phyloP scores from a whole-genome alignment of 2,113 vertebrate genomes.

The Trinectes maculatus region DNA sequence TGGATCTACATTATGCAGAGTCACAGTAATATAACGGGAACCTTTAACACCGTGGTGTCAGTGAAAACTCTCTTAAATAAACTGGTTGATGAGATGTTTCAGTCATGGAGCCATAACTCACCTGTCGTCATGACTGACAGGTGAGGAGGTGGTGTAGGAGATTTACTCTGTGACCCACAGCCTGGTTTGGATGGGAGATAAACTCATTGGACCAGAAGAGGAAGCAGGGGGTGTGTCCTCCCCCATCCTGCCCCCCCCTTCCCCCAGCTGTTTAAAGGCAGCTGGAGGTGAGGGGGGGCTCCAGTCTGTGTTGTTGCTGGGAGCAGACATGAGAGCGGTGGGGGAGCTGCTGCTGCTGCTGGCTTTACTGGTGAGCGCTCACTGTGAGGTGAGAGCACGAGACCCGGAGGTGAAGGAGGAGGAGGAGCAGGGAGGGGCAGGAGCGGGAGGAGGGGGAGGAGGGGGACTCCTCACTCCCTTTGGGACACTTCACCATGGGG shows the following conservation, averaged over 20 bases:
- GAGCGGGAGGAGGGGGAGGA: conserved; percentile 2
- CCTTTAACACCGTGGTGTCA: too few species aligned
- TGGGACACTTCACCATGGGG: not conserved
- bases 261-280: conserved; percentile 41
- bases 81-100: too few species aligned
- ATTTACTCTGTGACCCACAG: too few species aligned
- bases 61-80: too few species aligned
- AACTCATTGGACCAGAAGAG: too few species aligned
- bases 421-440: conserved; percentile 33
- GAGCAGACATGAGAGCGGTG: conserved; percentile 59
- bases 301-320: conserved; percentile 3
- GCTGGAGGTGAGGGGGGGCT: conserved; percentile 12
- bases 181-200: too few species aligned
- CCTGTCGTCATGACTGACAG: too few species aligned
- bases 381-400: conserved; percentile 71
- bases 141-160: too few species aligned
- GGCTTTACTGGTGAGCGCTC: conserved; percentile 73
- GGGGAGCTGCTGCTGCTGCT: conserved; percentile 67
- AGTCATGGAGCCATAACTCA: too few species aligned
- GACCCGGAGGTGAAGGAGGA: conserved; percentile 73
- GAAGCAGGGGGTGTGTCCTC: conserved; percentile 38
- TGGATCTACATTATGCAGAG: too few species aligned
- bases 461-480: too few species aligned
- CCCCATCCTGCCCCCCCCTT: not conserved
- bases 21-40: too few species aligned